Conservation (phyloP, 2,888 invertebrate genomes). For the Drosophila neotestacea region DNA sequence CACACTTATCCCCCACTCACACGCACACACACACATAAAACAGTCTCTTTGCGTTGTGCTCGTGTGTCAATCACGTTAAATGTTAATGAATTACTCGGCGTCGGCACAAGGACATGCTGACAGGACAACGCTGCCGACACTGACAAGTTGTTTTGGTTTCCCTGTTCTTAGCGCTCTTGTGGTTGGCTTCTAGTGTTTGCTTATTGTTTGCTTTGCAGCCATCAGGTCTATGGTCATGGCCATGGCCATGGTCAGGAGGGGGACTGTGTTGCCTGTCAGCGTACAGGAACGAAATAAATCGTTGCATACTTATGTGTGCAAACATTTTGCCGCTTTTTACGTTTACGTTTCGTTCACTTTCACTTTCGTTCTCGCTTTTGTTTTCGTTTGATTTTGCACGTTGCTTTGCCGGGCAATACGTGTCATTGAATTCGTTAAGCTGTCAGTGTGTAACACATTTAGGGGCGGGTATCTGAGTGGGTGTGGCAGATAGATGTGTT, state of each 20-base stretch:
- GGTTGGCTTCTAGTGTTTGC: constrained; percentile 30
- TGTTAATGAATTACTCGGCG: constrained; percentile 79
- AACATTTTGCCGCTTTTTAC: constrained; percentile 46
- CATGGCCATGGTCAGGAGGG: neutral
- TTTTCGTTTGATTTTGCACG: constrained; percentile 35
- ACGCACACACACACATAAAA: neutral
- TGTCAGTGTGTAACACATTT: constrained; percentile 50
- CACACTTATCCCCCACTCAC: neutral
- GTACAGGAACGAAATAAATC: constrained; percentile 64
- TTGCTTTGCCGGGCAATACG: constrained; percentile 55
- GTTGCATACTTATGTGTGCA: constrained; percentile 76
- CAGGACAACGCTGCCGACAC: constrained; percentile 60
- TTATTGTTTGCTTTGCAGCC: constrained; percentile 20
- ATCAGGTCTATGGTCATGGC: neutral
- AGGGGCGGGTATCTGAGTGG: constrained; percentile 18
- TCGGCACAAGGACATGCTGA: constrained; percentile 67
- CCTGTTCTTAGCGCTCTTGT: constrained; percentile 46
- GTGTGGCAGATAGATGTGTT: constrained; percentile 15
- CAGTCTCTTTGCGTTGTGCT: constrained; percentile 25
- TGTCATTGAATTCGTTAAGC: constrained; percentile 76
- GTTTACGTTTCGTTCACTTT: constrained; percentile 24
- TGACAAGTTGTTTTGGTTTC: constrained; percentile 69
- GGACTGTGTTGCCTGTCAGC: constrained; percentile 44
- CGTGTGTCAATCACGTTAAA: constrained; percentile 80
- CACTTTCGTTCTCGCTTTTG: constrained; percentile 31